phyloP scores from a whole-genome alignment of 2,113 vertebrate species.

The Elaphurus davidianus region DNA sequence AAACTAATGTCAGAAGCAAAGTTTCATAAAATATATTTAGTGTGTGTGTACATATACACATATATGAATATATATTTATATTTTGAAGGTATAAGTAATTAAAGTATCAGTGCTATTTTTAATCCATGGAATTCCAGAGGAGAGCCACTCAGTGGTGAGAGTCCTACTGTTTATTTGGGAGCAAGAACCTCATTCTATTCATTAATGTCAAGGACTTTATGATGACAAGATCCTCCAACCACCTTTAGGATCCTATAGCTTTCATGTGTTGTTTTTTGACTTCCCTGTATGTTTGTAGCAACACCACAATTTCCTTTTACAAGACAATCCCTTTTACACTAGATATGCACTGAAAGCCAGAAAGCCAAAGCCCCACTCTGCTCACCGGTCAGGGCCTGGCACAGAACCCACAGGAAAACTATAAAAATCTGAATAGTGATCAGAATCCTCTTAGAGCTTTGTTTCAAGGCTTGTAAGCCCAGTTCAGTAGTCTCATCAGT shows the following conservation, averaged over 20 bases:
- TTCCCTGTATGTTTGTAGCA: neutral
- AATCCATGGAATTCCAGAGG: constrained; percentile 14
- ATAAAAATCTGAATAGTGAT: neutral
- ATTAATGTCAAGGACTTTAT: neutral
- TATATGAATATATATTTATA: neutral
- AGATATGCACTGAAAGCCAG: neutral
- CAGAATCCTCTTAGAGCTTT: neutral
- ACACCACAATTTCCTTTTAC: neutral
- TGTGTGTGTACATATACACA: neutral
- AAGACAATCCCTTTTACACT: neutral
- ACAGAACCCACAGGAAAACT: neutral
- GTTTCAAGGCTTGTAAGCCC: neutral
- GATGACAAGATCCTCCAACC: neutral
- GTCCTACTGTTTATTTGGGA: constrained; percentile 11
- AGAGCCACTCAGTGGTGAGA: constrained; percentile 31
- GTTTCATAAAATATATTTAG: neutral
- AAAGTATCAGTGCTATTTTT: neutral
- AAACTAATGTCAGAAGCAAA: neutral
- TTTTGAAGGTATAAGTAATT: neutral
- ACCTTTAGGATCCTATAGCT: neutral
- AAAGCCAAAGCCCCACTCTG: neutral
- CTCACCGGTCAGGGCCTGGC: neutral
- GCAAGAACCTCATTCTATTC: neutral
- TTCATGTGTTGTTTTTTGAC: neutral
- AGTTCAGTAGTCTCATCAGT: neutral